Percentiles rank a stretch among this genome's conserved stretches.
Evolutionary conservation across 2,797 vertebrate species (phyloP).

Genomic region (Sarcophilus harrisii): DNA sequence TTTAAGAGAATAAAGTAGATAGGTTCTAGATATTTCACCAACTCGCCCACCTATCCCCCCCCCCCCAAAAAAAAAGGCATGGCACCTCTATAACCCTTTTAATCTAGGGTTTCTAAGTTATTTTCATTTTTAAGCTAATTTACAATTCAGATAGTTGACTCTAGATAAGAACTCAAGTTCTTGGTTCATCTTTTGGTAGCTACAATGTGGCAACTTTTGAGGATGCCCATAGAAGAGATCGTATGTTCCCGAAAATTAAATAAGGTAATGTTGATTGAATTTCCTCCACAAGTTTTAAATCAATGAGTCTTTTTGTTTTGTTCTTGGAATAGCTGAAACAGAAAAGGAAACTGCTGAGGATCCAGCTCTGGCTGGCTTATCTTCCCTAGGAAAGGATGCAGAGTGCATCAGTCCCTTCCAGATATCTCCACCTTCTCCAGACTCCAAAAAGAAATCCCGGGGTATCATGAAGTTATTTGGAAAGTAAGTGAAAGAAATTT

Average conservation of each 20-base stretch:
- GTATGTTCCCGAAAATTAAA: conserved; percentile 12
- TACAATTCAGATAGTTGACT: background rate
- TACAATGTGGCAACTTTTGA: background rate
- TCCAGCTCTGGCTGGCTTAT: conserved; percentile 92
- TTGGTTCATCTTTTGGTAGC: conserved; percentile 17
- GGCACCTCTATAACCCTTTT: background rate
- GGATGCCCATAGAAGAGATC: conserved; percentile 38
- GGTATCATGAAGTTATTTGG: conserved; percentile 98
- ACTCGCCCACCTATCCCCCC: background rate
- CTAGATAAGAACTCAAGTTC: background rate
- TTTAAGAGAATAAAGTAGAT: background rate
- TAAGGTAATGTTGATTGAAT: conserved; percentile 5
- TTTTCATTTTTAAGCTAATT: conserved; percentile 6
- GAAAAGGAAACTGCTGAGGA: conserved; percentile 93
- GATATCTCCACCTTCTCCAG: conserved; percentile 91
- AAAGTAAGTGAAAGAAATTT: conserved; percentile 87
- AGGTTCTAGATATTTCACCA: background rate
- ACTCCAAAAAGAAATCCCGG: conserved; percentile 94
- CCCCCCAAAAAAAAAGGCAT: background rate
- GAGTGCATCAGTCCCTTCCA: conserved; percentile 86
- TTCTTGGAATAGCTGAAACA: conserved; percentile 91
- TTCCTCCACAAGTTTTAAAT: conserved; percentile 17
- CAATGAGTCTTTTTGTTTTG: conserved; percentile 48
- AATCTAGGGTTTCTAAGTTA: background rate
- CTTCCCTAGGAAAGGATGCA: conserved; percentile 87